Base-by-base conservation (phyloP, 2,113 vertebrate genomes). In the Acanthochromis polyacanthus region DNA sequence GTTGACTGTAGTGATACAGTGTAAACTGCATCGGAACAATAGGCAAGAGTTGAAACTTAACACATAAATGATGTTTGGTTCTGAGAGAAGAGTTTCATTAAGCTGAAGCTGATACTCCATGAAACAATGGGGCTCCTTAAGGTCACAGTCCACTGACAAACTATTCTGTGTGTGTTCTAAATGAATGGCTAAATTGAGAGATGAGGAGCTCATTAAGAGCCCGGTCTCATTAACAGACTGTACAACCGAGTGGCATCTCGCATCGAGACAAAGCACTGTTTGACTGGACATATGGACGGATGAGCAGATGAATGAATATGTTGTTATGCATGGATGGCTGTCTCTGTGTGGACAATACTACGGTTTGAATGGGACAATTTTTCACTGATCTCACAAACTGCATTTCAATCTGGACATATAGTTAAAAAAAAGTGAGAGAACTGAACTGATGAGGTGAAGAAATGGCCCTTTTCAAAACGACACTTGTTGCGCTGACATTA, bases 131-230 rank as follows among this genome's bases (percentile, higher is more conserved):
- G 17, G 36, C 61, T 64, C 71, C 63, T 80, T 82, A 43, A 83
- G 66, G 48, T 67, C 48, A 45, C 55, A 67, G 77, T 71, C 52
- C 10, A 32, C 59, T 76, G 69, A 61, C 40, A 17, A 63, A 75
- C 63, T 76, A 71, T 66, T 56, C 20, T 70, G 56, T 80, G 50
- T 71, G 70, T 71, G 53, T 66, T 56, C 43, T 56, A 12, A 80
- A 50, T 63, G 57, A 65, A 65, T 63, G 58, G 56, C 45, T 56
- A 60, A 69, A 72, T 73, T 69, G 55, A 70, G 80, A 77, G 66
- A 80, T 59, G 78, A 80, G 36, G 75, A 75, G 43, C 84, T 92
- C 84, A 86, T 91, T 89, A 87, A 73, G 65, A 81, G 82, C 66
- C 62, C 17, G 43, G 36, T 53, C 77, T 78, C 8, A 36, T 88